Percentiles rank a stretch among this genome's conserved stretches.
phyloP scores from a whole-genome alignment of 2,113 vertebrate genomes.

The Melanostigma gelatinosum region DNA sequence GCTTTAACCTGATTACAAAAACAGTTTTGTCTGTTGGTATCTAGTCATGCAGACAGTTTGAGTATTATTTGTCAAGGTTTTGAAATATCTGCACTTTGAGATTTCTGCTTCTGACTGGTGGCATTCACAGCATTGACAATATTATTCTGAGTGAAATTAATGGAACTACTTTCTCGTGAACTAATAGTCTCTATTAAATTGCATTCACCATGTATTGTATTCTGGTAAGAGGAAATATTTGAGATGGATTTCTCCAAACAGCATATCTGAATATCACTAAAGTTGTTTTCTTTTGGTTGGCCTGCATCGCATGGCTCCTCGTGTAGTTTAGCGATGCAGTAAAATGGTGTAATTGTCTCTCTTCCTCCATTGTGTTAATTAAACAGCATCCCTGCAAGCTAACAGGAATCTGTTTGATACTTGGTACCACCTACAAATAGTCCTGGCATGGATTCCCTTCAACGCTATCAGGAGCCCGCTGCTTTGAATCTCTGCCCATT shows the following conservation, averaged over 20 bases:
- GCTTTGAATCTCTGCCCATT: constrained; percentile 74
- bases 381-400: constrained; percentile 67
- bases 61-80: background rate
- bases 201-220: background rate
- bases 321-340: constrained; percentile 28
- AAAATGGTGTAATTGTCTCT: constrained; percentile 66
- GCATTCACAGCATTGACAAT: background rate
- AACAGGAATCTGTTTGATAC: constrained; percentile 67
- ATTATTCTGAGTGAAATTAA: background rate
- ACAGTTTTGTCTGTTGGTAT: background rate
- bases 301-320: constrained; percentile 7
- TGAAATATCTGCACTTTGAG: background rate
- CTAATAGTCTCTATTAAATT: background rate
- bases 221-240: background rate
- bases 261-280: background rate
- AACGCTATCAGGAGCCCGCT: constrained; percentile 48
- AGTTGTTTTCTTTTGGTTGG: background rate
- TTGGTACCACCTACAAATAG: constrained; percentile 66
- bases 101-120: background rate
- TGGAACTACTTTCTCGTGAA: background rate
- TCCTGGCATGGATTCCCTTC: constrained; percentile 63
- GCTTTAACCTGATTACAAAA: background rate
- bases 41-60: background rate
- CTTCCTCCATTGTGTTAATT: constrained; percentile 73
- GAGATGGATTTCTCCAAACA: background rate